Conservation (phyloP, 1,140 invertebrate genomes). For the Antheraea pernyi region DNA sequence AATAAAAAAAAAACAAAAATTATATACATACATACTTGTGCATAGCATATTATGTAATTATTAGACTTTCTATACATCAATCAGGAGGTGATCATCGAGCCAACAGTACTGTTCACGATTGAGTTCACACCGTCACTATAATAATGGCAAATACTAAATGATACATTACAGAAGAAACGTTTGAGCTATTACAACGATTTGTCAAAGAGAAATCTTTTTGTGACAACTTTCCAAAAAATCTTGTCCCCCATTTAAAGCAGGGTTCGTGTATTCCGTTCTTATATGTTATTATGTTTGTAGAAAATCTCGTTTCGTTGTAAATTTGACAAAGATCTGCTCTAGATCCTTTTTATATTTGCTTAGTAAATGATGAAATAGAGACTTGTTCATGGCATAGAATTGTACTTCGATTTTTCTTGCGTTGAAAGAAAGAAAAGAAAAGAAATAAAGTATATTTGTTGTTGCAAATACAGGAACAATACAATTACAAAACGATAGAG, state of each 20-base stretch:
- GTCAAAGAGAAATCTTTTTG: slow-evolving; percentile 23
- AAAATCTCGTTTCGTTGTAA: background rate
- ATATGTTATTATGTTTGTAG: background rate
- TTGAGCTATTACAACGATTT: slow-evolving; percentile 38
- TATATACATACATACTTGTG: background rate
- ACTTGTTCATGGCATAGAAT: background rate
- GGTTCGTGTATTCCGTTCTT: no score
- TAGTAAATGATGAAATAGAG: background rate
- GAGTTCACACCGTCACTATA: slow-evolving; percentile 56
- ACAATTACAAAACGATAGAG: no score
- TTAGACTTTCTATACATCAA: slow-evolving; percentile 69
- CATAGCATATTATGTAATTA: slow-evolving; percentile 13
- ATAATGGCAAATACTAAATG: slow-evolving; percentile 45
- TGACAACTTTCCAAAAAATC: slow-evolving; percentile 17
- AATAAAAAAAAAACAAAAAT: background rate
- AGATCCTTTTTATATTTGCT: background rate
- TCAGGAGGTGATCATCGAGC: slow-evolving; percentile 41
- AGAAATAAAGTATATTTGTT: no score
- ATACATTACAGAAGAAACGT: background rate
- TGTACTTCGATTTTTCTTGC: no score
- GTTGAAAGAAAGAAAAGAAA: no score
- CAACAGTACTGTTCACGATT: slow-evolving; percentile 40
- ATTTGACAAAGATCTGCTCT: background rate
- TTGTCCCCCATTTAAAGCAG: background rate
- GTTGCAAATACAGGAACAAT: no score